These are phyloP conservation scores for Caenorhabditis remanei DNA, from an alignment of 1,140 invertebrate genomes.

Conservation along the genomic window DNA sequence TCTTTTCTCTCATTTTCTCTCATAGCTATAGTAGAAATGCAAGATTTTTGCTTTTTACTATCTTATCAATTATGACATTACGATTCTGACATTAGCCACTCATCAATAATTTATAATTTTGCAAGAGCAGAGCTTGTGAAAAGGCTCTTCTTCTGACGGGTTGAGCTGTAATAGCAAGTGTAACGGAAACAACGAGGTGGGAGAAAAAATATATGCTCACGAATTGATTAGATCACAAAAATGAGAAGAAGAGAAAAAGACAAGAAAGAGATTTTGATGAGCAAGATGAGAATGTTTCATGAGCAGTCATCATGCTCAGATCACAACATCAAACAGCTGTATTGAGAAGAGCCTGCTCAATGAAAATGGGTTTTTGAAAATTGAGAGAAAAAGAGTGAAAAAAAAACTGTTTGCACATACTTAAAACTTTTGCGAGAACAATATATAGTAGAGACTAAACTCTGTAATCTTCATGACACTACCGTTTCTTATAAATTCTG, in stretches of 20 bases:
- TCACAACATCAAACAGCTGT: conserved; percentile 52
- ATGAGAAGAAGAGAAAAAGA: background rate
- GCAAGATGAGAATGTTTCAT: conserved; percentile 37
- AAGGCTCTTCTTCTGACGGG: background rate
- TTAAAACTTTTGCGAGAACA: conserved; percentile 17
- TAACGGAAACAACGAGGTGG: conserved; percentile 28
- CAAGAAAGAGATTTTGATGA: conserved; percentile 23
- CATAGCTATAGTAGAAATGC: background rate
- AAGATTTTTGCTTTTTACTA: background rate
- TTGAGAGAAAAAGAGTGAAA: background rate
- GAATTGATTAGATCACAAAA: conserved; percentile 40
- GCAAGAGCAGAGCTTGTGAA: conserved; percentile 17
- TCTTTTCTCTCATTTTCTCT: background rate
- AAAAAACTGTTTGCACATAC: conserved; percentile 51
- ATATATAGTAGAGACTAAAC: background rate
- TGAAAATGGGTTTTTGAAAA: background rate
- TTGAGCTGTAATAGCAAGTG: background rate
- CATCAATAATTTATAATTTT: conserved; percentile 43
- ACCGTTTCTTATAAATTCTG: background rate
- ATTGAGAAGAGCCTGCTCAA: background rate
- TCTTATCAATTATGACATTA: conserved; percentile 31
- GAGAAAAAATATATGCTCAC: conserved; percentile 48
- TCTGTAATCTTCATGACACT: conserved; percentile 1
- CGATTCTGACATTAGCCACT: conserved; percentile 32
- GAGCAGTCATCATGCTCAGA: background rate